Base-by-base conservation (phyloP, 1,140 invertebrate genomes). In the Frieseomelitta varia region DNA sequence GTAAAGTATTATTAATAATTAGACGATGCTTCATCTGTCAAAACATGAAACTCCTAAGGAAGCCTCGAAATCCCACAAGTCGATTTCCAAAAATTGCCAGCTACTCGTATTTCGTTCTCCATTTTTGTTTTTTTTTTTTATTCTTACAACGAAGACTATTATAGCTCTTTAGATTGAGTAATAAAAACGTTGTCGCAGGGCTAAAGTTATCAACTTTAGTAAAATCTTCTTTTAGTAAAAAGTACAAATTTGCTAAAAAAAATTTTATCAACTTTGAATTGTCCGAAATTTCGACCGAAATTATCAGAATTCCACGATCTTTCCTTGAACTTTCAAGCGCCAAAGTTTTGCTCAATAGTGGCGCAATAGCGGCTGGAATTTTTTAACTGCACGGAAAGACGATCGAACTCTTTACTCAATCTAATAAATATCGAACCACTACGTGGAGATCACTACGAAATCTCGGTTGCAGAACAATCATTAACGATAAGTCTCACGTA, bases 381-480 rank as follows among this genome's bases (percentile, higher is more conserved):
- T 47, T 47, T 47, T 0, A 47, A 47, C 39, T 47, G 21, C 21
- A 67, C 63, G 15, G 15, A 27, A 30, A 27, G 15, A 65, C 2
- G 63, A 65, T 30, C 4, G 8, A 65, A 65, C 27, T 65, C 17
- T 2, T 30, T 65, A 8, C 24, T 61, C 24, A 17, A 27, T 0
- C 15, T 30, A 65, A 65, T 2, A 27, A 17, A 14, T 27, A 4
- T 24, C 17, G 27, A 53, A 63, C 17, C 1, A 8, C 10, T 34
- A 27, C 19, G 53, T 21, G n/a, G n/a, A 73, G 51, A 79, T 80
- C 30, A 6, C 14, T 24, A 80, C 61, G 55, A 34, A 84, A 87
- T 15, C 74, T 85, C 76, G 81, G 85, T 47, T 81, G 85, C 87
- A 73, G 75, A 85, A 89, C 85, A 82, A 90, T 90, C 87, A 80